Evolutionary conservation across 2,797 vertebrate species (phyloP), one percentile per base, ranked within the genome.

Genomic region (Typhlichthys subterraneus): DNA sequence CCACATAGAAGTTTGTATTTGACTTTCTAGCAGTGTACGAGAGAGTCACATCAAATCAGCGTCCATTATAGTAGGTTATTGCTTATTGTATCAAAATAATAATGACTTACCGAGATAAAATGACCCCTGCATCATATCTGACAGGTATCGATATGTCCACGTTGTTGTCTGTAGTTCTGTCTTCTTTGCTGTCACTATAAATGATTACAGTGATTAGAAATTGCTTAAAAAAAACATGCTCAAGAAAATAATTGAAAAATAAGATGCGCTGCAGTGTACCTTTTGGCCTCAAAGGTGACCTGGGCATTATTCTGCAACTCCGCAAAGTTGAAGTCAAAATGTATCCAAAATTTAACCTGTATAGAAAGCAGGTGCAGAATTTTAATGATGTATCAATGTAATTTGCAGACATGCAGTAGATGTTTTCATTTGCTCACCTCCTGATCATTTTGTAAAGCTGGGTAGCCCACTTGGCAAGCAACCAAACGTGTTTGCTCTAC

Each of bases 281-380:
- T 97, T 68, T 82, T 77, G 0, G 93, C 93, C 46, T 12, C 86
- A 83, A 97, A 95, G 61, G 66, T 77, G 78, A 97, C 65, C 58
- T 72, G 58, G 2, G 93, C 92, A 75, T 61, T 64, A 23, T 92
- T 93, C 75, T 92, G 90, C 79, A 94, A 81, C 67, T 92, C 87
- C 62, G 94, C 89, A 57, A 94, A 70, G 82, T 93, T 96, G 84
- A 96, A 96, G 77, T 98, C 94, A 66, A 98, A 97, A 72, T 90
- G 93, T 56, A 97, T 87, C 49, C 76, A 77, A 80, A 98, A 97
- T 59, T 82, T 92, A 23, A 95, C 87, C 96, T 97, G 49, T 45
- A 75, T 53, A 83, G 33, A 83, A 50, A 73, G 33, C 23, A 29
- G 23, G 23, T 4, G 23, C 23, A 29, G 23, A 29, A 29, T 0